phyloP scores from a whole-genome alignment of 2,888 invertebrate species.

The Agrochola litura region DNA sequence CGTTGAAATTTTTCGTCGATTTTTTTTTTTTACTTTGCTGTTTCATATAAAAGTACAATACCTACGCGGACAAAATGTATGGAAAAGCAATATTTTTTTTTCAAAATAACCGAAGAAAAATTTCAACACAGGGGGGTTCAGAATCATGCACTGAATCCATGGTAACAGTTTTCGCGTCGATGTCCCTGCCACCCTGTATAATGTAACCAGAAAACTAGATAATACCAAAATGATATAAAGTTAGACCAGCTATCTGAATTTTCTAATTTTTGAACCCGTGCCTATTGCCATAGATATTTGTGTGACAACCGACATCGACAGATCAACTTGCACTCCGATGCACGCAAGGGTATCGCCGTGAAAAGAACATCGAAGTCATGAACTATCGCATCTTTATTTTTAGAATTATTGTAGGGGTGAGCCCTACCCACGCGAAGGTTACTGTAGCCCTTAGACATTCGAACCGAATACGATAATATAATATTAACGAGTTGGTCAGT shows the following conservation, averaged over 20 bases:
- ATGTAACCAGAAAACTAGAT: neutral
- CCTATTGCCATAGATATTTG: neutral
- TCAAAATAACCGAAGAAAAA: too few species aligned
- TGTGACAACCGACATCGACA: neutral
- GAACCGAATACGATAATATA: conserved; percentile 19
- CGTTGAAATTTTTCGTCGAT: too few species aligned
- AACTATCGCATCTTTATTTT: conserved; percentile 19
- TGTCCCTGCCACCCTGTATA: neutral
- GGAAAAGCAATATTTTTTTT: too few species aligned
- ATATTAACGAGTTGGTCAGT: conserved; percentile 31
- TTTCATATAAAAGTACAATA: too few species aligned
- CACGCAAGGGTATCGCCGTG: neutral
- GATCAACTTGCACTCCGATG: neutral
- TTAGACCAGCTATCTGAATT: neutral
- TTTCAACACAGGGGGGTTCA: too few species aligned
- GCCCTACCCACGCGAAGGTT: conserved; percentile 1
- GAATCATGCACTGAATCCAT: too few species aligned
- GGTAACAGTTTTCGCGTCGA: too few species aligned
- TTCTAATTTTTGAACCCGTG: too few species aligned
- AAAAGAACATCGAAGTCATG: neutral
- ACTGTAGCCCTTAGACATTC: neutral
- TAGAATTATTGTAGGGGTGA: conserved; percentile 18
- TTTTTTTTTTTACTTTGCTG: too few species aligned
- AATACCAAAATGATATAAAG: neutral
- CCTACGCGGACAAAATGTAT: too few species aligned